Conservation (phyloP, 2,888 invertebrate species). For the Corythucha ciliata region DNA sequence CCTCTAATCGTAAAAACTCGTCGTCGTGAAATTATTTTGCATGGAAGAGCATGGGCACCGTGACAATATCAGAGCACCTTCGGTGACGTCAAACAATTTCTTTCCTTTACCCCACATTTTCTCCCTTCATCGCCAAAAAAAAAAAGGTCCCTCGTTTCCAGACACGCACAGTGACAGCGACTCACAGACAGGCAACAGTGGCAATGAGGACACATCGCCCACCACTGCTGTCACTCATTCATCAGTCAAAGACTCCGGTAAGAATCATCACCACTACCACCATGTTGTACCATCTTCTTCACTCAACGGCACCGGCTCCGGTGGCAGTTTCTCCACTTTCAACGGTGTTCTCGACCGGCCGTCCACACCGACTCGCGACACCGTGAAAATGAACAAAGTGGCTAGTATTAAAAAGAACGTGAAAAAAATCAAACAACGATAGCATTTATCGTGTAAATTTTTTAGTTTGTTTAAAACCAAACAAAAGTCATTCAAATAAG, state of each 20-base stretch:
- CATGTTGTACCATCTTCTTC: background rate
- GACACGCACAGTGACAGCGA: constrained; percentile 81
- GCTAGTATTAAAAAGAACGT: constrained; percentile 55
- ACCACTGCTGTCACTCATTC: no score
- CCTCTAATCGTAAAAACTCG: no score
- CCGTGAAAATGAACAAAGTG: constrained; percentile 24
- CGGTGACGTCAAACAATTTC: no score
- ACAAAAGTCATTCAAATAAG: no score
- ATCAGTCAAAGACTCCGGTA: constrained; percentile 37
- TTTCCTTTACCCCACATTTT: no score
- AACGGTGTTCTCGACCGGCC: constrained; percentile 23
- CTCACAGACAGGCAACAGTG: constrained; percentile 60
- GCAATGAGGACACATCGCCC: constrained; percentile 44
- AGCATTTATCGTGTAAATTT: no score
- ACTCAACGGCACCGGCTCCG: constrained; percentile 10
- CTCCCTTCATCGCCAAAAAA: no score
- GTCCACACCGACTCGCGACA: constrained; percentile 26
- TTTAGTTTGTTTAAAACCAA: no score
- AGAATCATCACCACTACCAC: constrained; percentile 23
- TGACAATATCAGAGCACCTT: no score
- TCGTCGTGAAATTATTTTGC: no score
- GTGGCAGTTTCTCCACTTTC: constrained; percentile 14
- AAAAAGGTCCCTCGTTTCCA: no score
- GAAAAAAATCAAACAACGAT: constrained; percentile 75
- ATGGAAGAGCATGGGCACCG: no score